Percentiles rank a stretch among this genome's conserved stretches.
phyloP scores from a whole-genome alignment of 2,888 invertebrate species.

The Ophion ellenae region DNA sequence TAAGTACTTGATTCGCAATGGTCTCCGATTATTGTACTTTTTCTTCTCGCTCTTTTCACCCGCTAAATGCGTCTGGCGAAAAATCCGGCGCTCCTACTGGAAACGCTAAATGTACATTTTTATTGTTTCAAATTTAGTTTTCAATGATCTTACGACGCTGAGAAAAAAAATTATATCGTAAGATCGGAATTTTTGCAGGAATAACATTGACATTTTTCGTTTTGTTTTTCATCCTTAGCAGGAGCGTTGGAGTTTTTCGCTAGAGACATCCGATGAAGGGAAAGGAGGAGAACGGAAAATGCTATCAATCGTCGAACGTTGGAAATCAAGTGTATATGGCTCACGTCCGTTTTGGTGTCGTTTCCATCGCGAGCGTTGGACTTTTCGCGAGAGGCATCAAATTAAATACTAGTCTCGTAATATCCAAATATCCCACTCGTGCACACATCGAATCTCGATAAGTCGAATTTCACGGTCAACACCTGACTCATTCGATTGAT shows the following conservation, averaged over 20 bases:
- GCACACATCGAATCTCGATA: not conserved
- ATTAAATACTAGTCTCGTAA: not conserved
- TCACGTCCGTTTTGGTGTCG: too few species aligned
- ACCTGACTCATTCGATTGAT: not conserved
- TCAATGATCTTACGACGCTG: conserved; percentile 20
- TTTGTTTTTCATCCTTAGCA: too few species aligned
- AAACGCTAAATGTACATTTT: conserved; percentile 20
- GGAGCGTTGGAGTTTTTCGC: too few species aligned
- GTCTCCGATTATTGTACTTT: conserved; percentile 9
- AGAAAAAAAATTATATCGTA: too few species aligned
- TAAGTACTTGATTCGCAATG: conserved; percentile 21
- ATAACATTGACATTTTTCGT: too few species aligned
- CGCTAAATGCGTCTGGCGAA: conserved; percentile 7
- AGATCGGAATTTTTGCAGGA: too few species aligned
- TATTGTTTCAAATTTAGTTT: conserved; percentile 36
- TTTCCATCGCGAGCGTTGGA: too few species aligned
- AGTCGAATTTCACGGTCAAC: not conserved
- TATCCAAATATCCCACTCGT: not conserved
- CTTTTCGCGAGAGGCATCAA: not conserved
- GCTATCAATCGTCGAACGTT: too few species aligned
- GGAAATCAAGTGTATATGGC: too few species aligned
- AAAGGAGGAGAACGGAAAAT: too few species aligned
- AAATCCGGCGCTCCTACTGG: not conserved
- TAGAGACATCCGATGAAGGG: too few species aligned
- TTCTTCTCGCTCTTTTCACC: not conserved